phyloP scores from a whole-genome alignment of 2,888 invertebrate species.

The Lepeophtheirus nordmannii region DNA sequence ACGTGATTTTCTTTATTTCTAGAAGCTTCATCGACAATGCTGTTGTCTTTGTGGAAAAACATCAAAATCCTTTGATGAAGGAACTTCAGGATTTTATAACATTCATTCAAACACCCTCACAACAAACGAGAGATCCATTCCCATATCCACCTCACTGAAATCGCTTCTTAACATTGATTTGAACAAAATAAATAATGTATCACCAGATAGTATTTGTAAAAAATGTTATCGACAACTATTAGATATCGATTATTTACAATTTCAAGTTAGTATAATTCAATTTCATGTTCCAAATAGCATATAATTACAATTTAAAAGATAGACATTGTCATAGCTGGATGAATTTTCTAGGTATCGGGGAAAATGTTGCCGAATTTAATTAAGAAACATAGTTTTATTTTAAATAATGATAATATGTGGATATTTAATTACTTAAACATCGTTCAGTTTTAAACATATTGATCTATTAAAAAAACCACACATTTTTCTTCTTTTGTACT shows the following conservation, averaged over 20 bases:
- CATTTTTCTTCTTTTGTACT: no score
- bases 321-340: no score
- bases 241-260: conserved; percentile 9
- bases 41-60: not conserved
- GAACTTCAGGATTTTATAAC: conserved; percentile 13
- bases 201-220: not conserved
- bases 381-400: no score
- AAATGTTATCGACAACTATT: conserved; percentile 13
- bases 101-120: not conserved
- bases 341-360: no score
- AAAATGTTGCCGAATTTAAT: no score
- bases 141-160: not conserved
- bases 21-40: not conserved
- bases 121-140: not conserved
- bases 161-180: conserved; percentile 1
- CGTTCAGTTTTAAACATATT: no score
- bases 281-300: not conserved
- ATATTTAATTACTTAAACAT: no score
- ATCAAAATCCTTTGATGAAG: not conserved
- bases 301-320: no score
- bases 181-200: not conserved
- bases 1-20: no score
- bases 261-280: not conserved
- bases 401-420: no score
- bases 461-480: no score